Base-by-base conservation (phyloP, 2,113 vertebrate species). In the Gopherus flavomarginatus region DNA sequence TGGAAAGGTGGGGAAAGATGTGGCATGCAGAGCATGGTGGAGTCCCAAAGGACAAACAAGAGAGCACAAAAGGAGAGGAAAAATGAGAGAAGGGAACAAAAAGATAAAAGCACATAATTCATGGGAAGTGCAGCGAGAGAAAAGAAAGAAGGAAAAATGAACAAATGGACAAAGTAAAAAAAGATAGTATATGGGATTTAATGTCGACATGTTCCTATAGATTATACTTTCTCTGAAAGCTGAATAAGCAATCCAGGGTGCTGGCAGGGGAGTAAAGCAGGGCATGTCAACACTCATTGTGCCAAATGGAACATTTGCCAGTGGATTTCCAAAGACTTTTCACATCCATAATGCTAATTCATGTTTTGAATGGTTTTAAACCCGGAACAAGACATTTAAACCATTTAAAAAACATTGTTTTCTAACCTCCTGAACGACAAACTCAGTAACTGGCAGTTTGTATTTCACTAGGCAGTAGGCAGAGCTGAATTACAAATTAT, bases 251-350 rank as follows among this genome's bases (percentile, higher is more conserved):
- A 69, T 42, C 31, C 78, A 22, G 1, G 11, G 31, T 81, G 50
- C 27, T 16, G 21, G 22, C 77, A 75, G 75, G 24, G 29, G 11
- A 84, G 29, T 42, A 13, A 42, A 52, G 29, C 80, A 86, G 5
- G 2, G 8, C 0, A 0, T 26, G 59, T 16, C 14, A 47, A 77
- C 17, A 4, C 65, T 69, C 65, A 69, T 21, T 1, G 0, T 85
- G 62, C 49, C 53, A 65, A 11, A 26, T 80, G 69, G 50, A 72
- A 5, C 21, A 81, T 83, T 75, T 92, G 78, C 81, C 62, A 31
- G 4, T 11, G 22, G 35, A 22, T 13, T 2, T 22, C 31, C 29
- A 88, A 57, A 44, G 52, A 52, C n/a, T 38, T 72, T 72, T 72
- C 19, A 72, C 8, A 38, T 22, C 35, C 65, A n/a, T n/a, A n/a